Evolutionary conservation across 2,888 invertebrate genomes (phyloP), one percentile per base, ranked within the genome.

Genomic region (Acleris literana): DNA sequence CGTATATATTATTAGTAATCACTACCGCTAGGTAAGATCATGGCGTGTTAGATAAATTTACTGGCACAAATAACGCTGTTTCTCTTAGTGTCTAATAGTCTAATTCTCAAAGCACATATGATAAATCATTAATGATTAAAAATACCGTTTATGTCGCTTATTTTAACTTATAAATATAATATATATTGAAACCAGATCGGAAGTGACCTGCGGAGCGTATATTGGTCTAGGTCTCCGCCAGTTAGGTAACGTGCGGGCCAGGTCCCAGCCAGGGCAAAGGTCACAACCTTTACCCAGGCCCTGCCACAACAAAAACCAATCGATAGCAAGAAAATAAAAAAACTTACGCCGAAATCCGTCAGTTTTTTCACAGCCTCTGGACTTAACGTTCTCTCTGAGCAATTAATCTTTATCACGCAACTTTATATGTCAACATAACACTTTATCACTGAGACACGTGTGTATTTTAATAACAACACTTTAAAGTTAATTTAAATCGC

Each of bases 281-380:
- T 88, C 87, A 75, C 82, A 86, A 89, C 88, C 88, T 89, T 90
- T 88, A 80, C 74, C 80, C 72, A 65, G 73, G 70, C 72, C 76
- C 78, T 78, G 71, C 79, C 79, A 82, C 81, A 86, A 84, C 82
- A 85, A 85, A 78, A 78, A 81, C 68, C 69, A 79, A 88, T 87
- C 83, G 80, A 86, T 87, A 84, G 58, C 57, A 69, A 68, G 62
- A 72, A 68, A 65, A 69, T 62, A 69, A 70, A 62, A 64, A 66
- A 74, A 71, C 70, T 69, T 77, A 82, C 88, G 70, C 70, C 72
- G 70, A 75, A 76, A 76, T 76, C 72, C 71, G 39, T 39, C 39
- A 39, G 39, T 39, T 33, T 13, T 39, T 71, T 75, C 65, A 63
- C 73, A 68, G 65, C 55, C 49, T 69, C 70, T 39, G 64, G 60